A percentile compares a stretch with the other conserved stretches of the same genome.
Evolutionary conservation across 2,113 vertebrate genomes (phyloP).

Genomic region (Pangasianodon gigas): DNA sequence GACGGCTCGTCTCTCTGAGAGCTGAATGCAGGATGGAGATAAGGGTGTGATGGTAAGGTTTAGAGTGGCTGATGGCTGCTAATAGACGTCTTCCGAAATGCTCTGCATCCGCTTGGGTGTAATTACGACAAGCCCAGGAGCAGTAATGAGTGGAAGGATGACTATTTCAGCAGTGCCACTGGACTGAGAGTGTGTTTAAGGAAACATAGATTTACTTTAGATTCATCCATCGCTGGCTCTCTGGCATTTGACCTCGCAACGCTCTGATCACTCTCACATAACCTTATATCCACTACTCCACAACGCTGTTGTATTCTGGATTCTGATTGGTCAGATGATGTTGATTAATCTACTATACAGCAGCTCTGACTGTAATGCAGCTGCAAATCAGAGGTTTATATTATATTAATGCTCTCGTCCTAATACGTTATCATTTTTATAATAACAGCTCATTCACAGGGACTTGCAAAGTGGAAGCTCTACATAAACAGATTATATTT

Average conservation of each 20-base stretch:
- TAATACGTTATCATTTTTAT: too few species aligned
- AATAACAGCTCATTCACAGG: too few species aligned
- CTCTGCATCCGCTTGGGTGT: not conserved
- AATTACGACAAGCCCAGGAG: not conserved
- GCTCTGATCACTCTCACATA: too few species aligned
- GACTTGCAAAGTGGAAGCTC: too few species aligned
- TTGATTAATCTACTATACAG: too few species aligned
- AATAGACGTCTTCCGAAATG: conserved; percentile 9
- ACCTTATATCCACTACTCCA: too few species aligned
- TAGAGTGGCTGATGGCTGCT: not conserved
- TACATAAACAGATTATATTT: too few species aligned
- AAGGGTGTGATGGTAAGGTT: not conserved
- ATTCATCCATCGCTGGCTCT: not conserved
- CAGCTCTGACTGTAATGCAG: too few species aligned
- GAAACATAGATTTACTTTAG: not conserved
- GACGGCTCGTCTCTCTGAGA: not conserved
- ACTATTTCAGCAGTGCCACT: not conserved
- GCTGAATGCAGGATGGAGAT: conserved; percentile 5
- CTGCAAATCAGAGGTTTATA: too few species aligned
- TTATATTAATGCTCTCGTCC: too few species aligned
- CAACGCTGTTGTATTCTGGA: not conserved
- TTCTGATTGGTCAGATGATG: not conserved
- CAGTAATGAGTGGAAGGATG: not conserved
- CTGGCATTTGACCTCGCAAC: not conserved
- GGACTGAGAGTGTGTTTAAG: not conserved